Percentiles rank a stretch among this genome's conserved stretches.
Evolutionary conservation across 1,140 invertebrate species (phyloP).

Genomic region (Ooceraea biroi): DNA sequence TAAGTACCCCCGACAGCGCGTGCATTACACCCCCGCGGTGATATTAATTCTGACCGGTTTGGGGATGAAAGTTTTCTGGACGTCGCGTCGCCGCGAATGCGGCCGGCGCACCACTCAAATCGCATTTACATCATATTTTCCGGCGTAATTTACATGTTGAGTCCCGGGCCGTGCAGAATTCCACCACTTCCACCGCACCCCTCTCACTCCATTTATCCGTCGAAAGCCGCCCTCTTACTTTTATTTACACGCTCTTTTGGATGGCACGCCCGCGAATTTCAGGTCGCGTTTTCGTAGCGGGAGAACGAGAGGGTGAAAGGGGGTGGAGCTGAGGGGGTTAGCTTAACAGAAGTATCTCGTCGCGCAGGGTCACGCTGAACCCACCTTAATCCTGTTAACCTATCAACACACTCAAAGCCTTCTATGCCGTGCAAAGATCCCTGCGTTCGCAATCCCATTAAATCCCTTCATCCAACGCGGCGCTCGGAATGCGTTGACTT

Average conservation of each 20-base stretch:
- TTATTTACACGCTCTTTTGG: constrained; percentile 60
- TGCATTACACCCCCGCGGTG: constrained; percentile 14
- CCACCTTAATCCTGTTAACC: constrained; percentile 75
- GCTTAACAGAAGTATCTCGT: constrained; percentile 66
- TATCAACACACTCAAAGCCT: constrained; percentile 74
- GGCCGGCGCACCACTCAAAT: constrained; percentile 39
- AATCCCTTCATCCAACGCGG: constrained; percentile 65
- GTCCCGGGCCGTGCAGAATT: constrained; percentile 31
- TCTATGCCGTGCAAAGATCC: constrained; percentile 69
- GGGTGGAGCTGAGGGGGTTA: neutral
- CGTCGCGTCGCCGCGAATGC: constrained; percentile 31
- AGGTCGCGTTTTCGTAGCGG: constrained; percentile 22
- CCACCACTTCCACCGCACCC: neutral
- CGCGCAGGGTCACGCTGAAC: constrained; percentile 64
- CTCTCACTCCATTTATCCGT: no score
- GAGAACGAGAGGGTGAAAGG: neutral
- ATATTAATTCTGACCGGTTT: constrained; percentile 56
- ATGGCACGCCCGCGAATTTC: constrained; percentile 59
- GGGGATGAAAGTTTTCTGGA: constrained; percentile 49
- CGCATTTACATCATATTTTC: constrained; percentile 64
- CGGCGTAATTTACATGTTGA: constrained; percentile 57
- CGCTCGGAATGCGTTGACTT: constrained; percentile 65
- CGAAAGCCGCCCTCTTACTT: constrained; percentile 14
- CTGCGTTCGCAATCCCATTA: constrained; percentile 73
- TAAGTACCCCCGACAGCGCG: constrained; percentile 33